Evolutionary conservation across 2,797 vertebrate species (phyloP), one percentile per base, ranked within the genome.

Genomic region (Catostomus latipinnis): DNA sequence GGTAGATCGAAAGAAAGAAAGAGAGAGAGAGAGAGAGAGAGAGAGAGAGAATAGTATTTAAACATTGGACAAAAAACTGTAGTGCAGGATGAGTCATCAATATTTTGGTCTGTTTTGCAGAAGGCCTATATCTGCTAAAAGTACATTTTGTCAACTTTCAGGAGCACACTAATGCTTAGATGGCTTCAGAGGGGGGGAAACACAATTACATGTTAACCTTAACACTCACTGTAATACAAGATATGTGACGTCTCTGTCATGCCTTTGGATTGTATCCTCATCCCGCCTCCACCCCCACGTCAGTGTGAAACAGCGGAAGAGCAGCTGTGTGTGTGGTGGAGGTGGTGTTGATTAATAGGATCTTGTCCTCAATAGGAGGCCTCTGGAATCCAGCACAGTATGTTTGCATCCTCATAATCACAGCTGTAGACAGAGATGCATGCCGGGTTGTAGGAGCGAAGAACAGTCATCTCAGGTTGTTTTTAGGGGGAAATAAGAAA

Each of bases 271-370:
- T 53, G 54, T 13, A 46, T 65, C 66, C 14, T 6, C 5, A 14
- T n/a, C 50, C 74, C 60, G 1, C 48, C 60, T 71, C 52, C 11
- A 22, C 66, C 53, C 74, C 74, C 13, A 1, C 22, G 22, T 16
- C 49, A 14, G 68, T 63, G 60, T 52, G 70, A 68, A 45, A 50
- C 78, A 48, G 74, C 22, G 10, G 58, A 62, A 57, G 74, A 16
- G 66, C 69, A 53, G 69, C 52, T 67, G 69, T 53, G 68, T 18
- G 53, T 53, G 69, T 49, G 74, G 67, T 12, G 66, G 63, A 63
- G 78, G 80, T 86, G 86, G 92, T 92, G 91, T 93, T 92, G 90
- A 92, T 93, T 91, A 82, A 84, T 83, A 89, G 87, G 91, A 83
- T 81, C 76, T 75, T 50, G 8, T 75, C 72, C 76, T 63, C 83